These are phyloP conservation scores for Siniperca chuatsi DNA, from an alignment of 2,113 vertebrate genomes.

Conservation along the genomic window DNA sequence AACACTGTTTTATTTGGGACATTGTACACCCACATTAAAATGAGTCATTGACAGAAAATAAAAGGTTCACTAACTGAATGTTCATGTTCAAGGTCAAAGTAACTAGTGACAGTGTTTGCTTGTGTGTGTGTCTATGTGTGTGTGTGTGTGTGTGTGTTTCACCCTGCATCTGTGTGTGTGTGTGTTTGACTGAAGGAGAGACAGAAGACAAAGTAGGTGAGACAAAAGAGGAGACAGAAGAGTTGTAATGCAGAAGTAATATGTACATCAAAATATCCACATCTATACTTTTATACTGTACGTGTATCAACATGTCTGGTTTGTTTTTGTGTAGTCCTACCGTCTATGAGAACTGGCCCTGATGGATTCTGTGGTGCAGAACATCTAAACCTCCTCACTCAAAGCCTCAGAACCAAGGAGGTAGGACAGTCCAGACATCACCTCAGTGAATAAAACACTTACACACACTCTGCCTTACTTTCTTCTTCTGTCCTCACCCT, in stretches of 20 bases:
- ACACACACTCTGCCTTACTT: background rate
- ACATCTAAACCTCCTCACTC: slow-evolving; percentile 64
- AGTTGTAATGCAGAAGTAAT: too few relatives aligned
- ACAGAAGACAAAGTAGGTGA: background rate
- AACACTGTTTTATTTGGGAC: background rate
- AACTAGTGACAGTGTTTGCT: background rate
- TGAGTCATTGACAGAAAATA: background rate
- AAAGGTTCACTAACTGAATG: background rate
- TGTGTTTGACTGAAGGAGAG: background rate
- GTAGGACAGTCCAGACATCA: slow-evolving; percentile 70
- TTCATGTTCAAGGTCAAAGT: slow-evolving; percentile 3
- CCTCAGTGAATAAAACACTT: slow-evolving; percentile 1
- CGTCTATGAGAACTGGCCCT: slow-evolving; percentile 31
- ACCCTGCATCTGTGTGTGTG: background rate
- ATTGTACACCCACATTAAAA: background rate
- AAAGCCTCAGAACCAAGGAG: slow-evolving; percentile 58
- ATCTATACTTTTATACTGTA: background rate
- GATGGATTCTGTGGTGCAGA: slow-evolving; percentile 78
- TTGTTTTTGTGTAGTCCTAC: slow-evolving; percentile 62
- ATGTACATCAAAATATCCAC: background rate
- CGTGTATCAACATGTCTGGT: background rate
- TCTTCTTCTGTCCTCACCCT: background rate
- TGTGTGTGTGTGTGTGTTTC: background rate
- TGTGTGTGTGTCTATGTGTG: too few relatives aligned
- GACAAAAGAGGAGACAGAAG: too few relatives aligned